Percentiles rank a stretch among this genome's conserved stretches.
Conservation (phyloP, 2,888 invertebrate species). For the Pollenia amentaria region DNA sequence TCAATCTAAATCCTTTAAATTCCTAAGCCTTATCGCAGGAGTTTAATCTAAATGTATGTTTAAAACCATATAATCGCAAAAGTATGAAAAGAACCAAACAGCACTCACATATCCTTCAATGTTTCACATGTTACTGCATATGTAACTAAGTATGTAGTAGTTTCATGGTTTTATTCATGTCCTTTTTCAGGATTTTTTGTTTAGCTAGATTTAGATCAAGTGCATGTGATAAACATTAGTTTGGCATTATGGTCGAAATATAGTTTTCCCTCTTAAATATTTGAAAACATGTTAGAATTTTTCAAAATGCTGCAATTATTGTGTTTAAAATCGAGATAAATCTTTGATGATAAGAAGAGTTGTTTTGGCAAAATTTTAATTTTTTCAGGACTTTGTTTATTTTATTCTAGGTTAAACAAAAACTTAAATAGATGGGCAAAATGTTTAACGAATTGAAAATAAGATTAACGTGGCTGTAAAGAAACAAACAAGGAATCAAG, state of each 20-base stretch:
- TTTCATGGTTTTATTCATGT: slow-evolving; percentile 23
- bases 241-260: not conserved
- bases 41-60: slow-evolving; percentile 8
- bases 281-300: not conserved
- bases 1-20: slow-evolving; percentile 65
- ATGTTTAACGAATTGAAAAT: slow-evolving; percentile 30
- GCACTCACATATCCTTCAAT: not conserved
- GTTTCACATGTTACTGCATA: not conserved
- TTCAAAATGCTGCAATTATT: slow-evolving; percentile 17
- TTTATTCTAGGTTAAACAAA: not conserved
- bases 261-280: not conserved
- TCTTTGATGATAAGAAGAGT: slow-evolving; percentile 15
- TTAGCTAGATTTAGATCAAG: slow-evolving; percentile 29
- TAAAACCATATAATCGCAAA: not conserved
- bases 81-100: not conserved
- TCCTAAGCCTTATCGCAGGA: not conserved
- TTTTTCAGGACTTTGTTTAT: not conserved
- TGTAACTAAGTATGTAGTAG: not conserved
- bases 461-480: too few relatives aligned
- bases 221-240: slow-evolving; percentile 28
- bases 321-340: slow-evolving; percentile 11
- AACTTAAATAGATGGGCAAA: not conserved
- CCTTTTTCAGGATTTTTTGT: slow-evolving; percentile 2
- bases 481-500: not conserved
- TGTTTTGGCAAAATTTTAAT: not conserved